Base-by-base conservation (phyloP, 1,140 invertebrate genomes). In the Drusus annulatus region DNA sequence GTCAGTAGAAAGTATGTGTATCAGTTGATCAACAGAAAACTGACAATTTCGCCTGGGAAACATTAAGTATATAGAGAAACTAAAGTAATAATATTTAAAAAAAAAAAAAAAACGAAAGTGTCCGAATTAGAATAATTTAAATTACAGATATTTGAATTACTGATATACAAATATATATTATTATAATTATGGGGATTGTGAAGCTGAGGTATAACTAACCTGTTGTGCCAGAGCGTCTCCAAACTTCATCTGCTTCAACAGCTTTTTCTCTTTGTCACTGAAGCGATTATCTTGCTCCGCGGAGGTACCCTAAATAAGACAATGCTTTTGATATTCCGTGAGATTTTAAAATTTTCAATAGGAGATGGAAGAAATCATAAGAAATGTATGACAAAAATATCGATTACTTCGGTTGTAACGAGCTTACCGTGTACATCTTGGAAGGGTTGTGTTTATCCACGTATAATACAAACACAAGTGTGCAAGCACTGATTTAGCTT, bases 201-300 rank as follows among this genome's bases (percentile, higher is more conserved):
- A 15, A 60, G 3, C 58, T 60, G 58, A 15, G 7, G 19, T 5
- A 60, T 60, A 36, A 84, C 85, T 86, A 90, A 98, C 97, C 92
- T 95, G 97, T 87, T 95, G 95, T 78, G 94, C 94, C 60, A 99
- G 90, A 82, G 94, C 95, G 87, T 99, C 97, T 50, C 95, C 95
- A 90, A 99, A 99, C 88, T 97, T 98, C 97, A 99, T 98, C 88
- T 97, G 96, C 88, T 99, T 99, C 87, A 99, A 93, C 52, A 99
- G 91, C 86, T 99, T 99, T 89, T 99, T 99, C 89, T 99, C 98
- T 88, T 99, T 99, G 89, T 99, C 98, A 86, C 97, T 97, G 90
- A 99, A 99, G 83, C 98, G 93, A 86, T 97, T 99, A 89, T 99
- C 98, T 90, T 99, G 98, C 86, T 99, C 98, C 54, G 98, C 96